Base-by-base conservation (phyloP, 2,113 vertebrate species). In the Paralichthys olivaceus region DNA sequence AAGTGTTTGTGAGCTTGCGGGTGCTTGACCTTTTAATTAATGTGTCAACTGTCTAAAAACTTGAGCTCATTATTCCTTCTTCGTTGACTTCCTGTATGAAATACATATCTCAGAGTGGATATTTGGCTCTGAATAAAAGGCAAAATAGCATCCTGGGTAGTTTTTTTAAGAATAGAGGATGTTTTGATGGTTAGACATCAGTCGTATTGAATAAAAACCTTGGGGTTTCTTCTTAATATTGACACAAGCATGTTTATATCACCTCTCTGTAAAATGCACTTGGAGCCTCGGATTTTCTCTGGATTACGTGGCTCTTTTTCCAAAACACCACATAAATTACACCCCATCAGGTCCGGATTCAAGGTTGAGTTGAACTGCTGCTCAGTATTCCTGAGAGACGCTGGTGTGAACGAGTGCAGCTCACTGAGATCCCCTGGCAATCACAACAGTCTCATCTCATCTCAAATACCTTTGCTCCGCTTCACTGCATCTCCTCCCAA, bases 381-480 rank as follows among this genome's bases (percentile, higher is more conserved):
- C 37, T 81, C 80, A 74, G 78, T 89, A 84, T 87, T 86, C 85
- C 81, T 76, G 62, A 45, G 82, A 67, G 84, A 82, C 1, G 19
- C 7, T 3, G 63, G 40, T 63, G 77, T 56, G 65, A 85, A 70
- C 13, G 60, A 64, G 65, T 54, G 77, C 75, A 80, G 61, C 69
- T 55, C 80, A 9, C 59, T 12, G 69, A 67, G 71, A 69, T 85
- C 69, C 66, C 55, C 49, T 1, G 81, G 37, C 82, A 86, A 65
- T 81, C 84, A 63, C 60, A 7, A 66, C 75, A 75, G 80, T 59
- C 81, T 82, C 81, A 78, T 89, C 84, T 81, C 72, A 67, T 78
- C 84, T 72, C 75, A 87, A 84, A 90, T 87, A 85, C 85, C 79
- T 88, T 85, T 68, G 85, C 75, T 83, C 51, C 11, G 81, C 89